Percentiles rank a stretch among this genome's conserved stretches.
These are phyloP conservation scores for Pseudomyrmex dendroicus DNA, from an alignment of 1,140 invertebrate genomes.

Conservation along the genomic window DNA sequence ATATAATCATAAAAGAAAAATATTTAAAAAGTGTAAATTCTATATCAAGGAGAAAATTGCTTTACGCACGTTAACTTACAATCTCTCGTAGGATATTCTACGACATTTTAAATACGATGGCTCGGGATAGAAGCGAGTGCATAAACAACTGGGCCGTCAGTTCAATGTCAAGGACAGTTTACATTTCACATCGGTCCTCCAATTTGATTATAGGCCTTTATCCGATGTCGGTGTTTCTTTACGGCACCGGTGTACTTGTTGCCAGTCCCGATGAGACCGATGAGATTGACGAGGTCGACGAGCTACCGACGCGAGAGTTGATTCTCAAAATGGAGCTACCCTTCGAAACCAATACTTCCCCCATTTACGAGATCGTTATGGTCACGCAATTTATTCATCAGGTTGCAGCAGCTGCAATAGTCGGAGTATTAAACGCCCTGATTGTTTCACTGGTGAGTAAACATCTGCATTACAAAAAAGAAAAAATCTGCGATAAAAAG, in stretches of 20 bases:
- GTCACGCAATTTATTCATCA: conserved; percentile 46
- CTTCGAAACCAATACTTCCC: conserved; percentile 34
- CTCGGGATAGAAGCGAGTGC: conserved; percentile 51
- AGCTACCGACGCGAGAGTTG: conserved; percentile 11
- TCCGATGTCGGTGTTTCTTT: conserved; percentile 35
- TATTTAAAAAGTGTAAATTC: background rate
- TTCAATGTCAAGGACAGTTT: conserved; percentile 36
- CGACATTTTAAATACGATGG: conserved; percentile 55
- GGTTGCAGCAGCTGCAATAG: conserved; percentile 45
- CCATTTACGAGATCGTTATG: conserved; percentile 52
- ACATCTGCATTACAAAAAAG: background rate
- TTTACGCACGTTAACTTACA: too few relatives aligned
- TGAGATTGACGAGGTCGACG: background rate
- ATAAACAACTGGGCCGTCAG: background rate
- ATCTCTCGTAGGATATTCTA: conserved; percentile 38
- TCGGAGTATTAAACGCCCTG: conserved; percentile 44
- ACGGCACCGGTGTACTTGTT: conserved; percentile 43
- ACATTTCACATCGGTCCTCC: conserved; percentile 43
- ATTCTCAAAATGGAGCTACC: conserved; percentile 60
- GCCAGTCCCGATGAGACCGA: background rate
- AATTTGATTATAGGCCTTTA: conserved; percentile 44
- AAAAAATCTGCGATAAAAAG: background rate
- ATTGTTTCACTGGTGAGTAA: conserved; percentile 54
- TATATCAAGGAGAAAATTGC: background rate
- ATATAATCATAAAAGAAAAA: background rate